Evolutionary conservation across 1,140 invertebrate genomes (phyloP).

Genomic region (Ridgeia piscesae): DNA sequence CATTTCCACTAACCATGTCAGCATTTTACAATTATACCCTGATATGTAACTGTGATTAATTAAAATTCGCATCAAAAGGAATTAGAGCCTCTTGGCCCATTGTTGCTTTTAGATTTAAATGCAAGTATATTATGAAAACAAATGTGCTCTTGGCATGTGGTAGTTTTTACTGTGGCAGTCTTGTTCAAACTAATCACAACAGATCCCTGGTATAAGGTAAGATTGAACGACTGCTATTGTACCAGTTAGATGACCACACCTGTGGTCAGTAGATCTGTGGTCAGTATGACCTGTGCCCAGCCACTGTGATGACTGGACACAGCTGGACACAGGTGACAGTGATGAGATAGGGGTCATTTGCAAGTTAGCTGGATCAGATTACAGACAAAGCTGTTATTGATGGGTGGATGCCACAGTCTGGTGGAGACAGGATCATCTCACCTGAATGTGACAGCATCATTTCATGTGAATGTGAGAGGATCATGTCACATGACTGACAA

Average conservation of each 20-base stretch:
- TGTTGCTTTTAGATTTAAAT: too few relatives aligned
- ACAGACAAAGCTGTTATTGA: neutral
- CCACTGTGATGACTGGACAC: neutral
- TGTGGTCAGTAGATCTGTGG: neutral
- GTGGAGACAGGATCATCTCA: neutral
- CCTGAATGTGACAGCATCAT: neutral
- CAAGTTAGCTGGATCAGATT: neutral
- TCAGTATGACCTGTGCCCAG: neutral
- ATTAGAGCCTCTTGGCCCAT: too few relatives aligned
- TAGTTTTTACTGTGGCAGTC: too few relatives aligned
- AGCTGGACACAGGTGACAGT: neutral
- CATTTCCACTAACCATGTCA: too few relatives aligned
- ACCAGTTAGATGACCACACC: neutral
- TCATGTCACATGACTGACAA: too few relatives aligned
- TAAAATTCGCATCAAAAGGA: too few relatives aligned
- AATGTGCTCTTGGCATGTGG: too few relatives aligned
- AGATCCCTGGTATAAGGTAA: too few relatives aligned
- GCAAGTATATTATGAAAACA: too few relatives aligned
- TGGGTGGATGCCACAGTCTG: neutral
- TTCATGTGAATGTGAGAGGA: neutral
- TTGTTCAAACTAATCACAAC: too few relatives aligned
- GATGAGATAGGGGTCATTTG: neutral
- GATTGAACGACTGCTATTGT: neutral
- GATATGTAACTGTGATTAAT: too few relatives aligned
- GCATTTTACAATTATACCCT: too few relatives aligned